These are phyloP conservation scores for Villa cingulata DNA, from an alignment of 2,888 invertebrate species.

Conservation along the genomic window DNA sequence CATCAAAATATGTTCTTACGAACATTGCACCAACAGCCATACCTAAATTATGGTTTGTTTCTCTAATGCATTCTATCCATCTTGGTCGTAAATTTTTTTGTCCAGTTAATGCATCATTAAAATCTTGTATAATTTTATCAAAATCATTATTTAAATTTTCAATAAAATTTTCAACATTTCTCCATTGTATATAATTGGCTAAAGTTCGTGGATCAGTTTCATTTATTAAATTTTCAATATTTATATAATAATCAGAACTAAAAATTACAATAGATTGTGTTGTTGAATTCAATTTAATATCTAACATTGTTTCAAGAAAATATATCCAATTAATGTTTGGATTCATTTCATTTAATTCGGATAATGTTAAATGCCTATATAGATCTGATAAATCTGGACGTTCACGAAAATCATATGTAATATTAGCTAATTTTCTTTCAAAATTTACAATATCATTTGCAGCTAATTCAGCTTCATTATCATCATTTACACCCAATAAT, in stretches of 20 bases:
- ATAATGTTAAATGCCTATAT: not conserved
- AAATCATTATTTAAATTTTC: slow-evolving; percentile 14
- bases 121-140: slow-evolving; percentile 12
- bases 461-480: not conserved
- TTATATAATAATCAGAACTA: not conserved
- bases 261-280: not conserved
- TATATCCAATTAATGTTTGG: not conserved
- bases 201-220: slow-evolving; percentile 9
- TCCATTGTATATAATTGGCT: slow-evolving; percentile 17
- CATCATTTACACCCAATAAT: not conserved
- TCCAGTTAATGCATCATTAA: slow-evolving; percentile 65
- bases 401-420: not conserved
- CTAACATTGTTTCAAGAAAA: not conserved
- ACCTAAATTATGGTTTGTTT: slow-evolving; percentile 71
- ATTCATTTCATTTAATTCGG: not conserved
- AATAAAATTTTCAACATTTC: slow-evolving; percentile 10
- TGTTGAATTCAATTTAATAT: not conserved
- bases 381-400: not conserved
- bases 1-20: slow-evolving; percentile 44
- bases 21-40: slow-evolving; percentile 56
- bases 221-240: not conserved
- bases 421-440: not conserved
- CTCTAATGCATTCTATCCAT: slow-evolving; percentile 78
- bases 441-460: slow-evolving; percentile 3
- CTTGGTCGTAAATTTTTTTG: slow-evolving; percentile 69